Conservation (phyloP, 2,113 vertebrate genomes). For the Alosa alosa region DNA sequence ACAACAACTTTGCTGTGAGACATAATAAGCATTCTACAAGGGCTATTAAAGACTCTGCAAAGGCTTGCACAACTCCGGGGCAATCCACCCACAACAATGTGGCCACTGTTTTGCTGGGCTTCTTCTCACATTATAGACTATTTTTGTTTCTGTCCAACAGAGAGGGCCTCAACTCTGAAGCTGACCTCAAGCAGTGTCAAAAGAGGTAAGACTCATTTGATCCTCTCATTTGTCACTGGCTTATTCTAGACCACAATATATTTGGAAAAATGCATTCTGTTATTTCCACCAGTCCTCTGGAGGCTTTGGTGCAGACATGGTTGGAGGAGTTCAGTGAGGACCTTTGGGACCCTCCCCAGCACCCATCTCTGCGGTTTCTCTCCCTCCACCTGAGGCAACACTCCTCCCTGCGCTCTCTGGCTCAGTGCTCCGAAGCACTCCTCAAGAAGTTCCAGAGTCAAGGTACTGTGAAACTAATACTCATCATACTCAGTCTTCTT, state of each 20-base stretch:
- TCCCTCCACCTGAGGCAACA: slow-evolving; percentile 62
- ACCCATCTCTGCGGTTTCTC: slow-evolving; percentile 57
- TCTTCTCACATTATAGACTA: slow-evolving; percentile 14
- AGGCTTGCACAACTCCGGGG: not conserved
- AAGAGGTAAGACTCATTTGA: slow-evolving; percentile 55
- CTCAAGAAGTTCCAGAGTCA: slow-evolving; percentile 66
- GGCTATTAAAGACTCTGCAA: not conserved
- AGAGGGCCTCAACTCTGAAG: slow-evolving; percentile 49
- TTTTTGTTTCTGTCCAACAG: slow-evolving; percentile 50
- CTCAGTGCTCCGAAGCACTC: slow-evolving; percentile 66
- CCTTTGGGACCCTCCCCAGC: slow-evolving; percentile 75
- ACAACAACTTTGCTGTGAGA: not conserved
- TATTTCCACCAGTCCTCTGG: slow-evolving; percentile 58
- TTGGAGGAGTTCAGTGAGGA: slow-evolving; percentile 80
- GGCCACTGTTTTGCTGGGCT: not conserved
- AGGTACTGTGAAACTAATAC: slow-evolving; percentile 48
- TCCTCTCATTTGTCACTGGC: not conserved
- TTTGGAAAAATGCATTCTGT: not conserved
- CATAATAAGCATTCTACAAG: not conserved
- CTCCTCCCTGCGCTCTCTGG: slow-evolving; percentile 59
- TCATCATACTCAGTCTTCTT: too few species aligned
- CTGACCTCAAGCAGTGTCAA: slow-evolving; percentile 56
- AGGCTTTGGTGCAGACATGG: slow-evolving; percentile 75
- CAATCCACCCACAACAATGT: not conserved
- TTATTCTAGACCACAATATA: too few species aligned